Evolutionary conservation across 1,140 invertebrate species (phyloP), one percentile per base, ranked within the genome.

Genomic region (Drosophila orena): DNA sequence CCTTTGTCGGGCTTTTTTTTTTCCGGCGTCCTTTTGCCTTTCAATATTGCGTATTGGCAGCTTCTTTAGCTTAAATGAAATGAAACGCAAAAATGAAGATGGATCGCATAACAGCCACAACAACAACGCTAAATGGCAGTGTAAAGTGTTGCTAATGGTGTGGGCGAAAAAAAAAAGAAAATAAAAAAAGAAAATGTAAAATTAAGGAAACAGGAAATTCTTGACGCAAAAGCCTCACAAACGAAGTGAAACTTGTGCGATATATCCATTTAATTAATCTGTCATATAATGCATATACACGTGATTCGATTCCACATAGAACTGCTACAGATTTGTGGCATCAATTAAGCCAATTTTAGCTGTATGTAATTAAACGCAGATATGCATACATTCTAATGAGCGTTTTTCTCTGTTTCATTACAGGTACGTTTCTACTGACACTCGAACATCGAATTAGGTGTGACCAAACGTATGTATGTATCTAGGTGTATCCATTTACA

Each of bases 31-130:
- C 49, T 52, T 79, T 58, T 56, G 35, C 55, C 62, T 40, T 50
- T 47, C 35, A 53, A 65, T 54, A 77, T 49, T 76, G 61, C 68
- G 61, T 56, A 50, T 57, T 46, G 62, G 60, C 80, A 47, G 53
- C 53, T 47, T 61, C 40, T 70, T 71, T 52, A 43, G 42, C 61
- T 57, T 38, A 81, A 85, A 85, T 86, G 69, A 75, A 66, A 61
- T 58, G 72, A 74, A 74, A 74, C 70, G 69, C 59, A 75, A 79
- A 88, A 86, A 88, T 86, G 75, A 88, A 88, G 81, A 86, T 86
- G 83, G 81, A 86, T 86, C 81, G 65, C 65, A 81, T 85, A 75
- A 75, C 83, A 78, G 37, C 44, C 65, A 35, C 58, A 65, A 34
- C 34, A 65, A 57, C 22, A 60, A 46, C 42, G 22, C 40, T 47